Evolutionary conservation across 2,113 vertebrate genomes (phyloP).

Genomic region (Clinocottus analis): DNA sequence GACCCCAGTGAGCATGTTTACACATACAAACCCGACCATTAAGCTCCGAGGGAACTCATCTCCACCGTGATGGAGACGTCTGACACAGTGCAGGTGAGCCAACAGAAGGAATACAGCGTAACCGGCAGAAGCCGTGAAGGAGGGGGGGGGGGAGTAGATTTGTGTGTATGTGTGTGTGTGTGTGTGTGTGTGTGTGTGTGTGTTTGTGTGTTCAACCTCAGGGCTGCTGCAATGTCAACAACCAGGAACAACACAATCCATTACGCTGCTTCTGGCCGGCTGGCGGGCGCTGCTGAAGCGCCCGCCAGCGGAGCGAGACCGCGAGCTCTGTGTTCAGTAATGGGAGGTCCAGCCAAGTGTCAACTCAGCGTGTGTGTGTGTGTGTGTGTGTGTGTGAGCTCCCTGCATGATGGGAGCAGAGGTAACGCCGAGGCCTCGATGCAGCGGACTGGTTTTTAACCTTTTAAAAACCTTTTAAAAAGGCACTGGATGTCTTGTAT

Average conservation of each 20-base stretch:
- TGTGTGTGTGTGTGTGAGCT: conserved; percentile 13
- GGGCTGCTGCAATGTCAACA: conserved; percentile 69
- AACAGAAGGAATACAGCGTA: conserved; percentile 17
- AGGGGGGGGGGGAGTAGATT: conserved; percentile 6
- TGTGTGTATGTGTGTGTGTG: neutral
- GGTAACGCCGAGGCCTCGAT: conserved; percentile 21
- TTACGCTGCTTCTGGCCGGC: conserved; percentile 70
- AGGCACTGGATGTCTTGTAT: too few relatives aligned
- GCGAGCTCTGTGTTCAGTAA: conserved; percentile 70
- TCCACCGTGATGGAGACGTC: neutral
- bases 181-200: neutral
- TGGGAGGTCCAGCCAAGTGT: conserved; percentile 68
- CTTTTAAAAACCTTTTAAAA: too few relatives aligned
- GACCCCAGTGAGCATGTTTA: too few relatives aligned
- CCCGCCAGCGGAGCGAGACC: conserved; percentile 66
- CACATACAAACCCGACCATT: too few relatives aligned
- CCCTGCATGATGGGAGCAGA: conserved; percentile 30
- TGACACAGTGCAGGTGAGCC: conserved; percentile 18
- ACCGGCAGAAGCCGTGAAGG: neutral
- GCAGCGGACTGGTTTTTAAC: neutral
- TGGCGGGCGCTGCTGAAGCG: conserved; percentile 65
- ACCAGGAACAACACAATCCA: conserved; percentile 77
- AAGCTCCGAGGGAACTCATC: neutral
- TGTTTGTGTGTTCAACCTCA: conserved; percentile 15
- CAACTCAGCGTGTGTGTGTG: conserved; percentile 55